These are phyloP conservation scores for Lepidurus couesii DNA, from an alignment of 1,140 invertebrate species.

Conservation along the genomic window DNA sequence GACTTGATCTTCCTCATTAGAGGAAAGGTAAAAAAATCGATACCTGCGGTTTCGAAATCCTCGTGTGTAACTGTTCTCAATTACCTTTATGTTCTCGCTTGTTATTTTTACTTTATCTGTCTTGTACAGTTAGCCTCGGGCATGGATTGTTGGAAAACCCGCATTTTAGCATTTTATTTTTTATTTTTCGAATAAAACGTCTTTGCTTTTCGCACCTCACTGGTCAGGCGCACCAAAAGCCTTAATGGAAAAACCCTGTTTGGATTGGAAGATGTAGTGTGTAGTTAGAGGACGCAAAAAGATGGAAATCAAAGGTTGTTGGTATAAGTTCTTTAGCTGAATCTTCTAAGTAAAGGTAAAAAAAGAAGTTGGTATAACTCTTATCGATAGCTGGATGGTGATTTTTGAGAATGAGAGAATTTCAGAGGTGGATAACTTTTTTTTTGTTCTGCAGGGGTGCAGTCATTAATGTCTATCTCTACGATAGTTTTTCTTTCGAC, in stretches of 20 bases:
- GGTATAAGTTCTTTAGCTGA: too few species aligned
- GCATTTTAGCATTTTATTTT: not conserved
- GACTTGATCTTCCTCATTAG: not conserved
- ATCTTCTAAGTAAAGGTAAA: too few species aligned
- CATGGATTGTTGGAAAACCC: not conserved
- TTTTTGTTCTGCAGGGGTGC: too few species aligned
- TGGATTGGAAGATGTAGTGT: not conserved
- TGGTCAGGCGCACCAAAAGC: not conserved
- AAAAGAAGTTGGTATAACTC: too few species aligned
- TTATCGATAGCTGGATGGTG: too few species aligned
- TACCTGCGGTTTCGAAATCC: not conserved
- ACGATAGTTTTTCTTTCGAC: too few species aligned
- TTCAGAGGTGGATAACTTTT: too few species aligned
- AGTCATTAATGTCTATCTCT: too few species aligned
- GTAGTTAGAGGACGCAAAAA: not conserved
- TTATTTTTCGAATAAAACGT: not conserved
- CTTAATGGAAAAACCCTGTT: slow-evolving; percentile 22
- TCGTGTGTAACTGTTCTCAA: not conserved
- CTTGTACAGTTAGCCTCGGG: not conserved
- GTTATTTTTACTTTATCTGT: not conserved
- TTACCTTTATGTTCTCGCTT: not conserved
- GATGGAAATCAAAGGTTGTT: not conserved
- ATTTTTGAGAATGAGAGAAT: too few species aligned
- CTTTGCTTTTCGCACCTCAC: not conserved
- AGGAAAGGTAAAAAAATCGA: not conserved